Evolutionary conservation across 2,888 invertebrate species (phyloP), one percentile per base, ranked within the genome.

Genomic region (Tanytarsus gracilentus): DNA sequence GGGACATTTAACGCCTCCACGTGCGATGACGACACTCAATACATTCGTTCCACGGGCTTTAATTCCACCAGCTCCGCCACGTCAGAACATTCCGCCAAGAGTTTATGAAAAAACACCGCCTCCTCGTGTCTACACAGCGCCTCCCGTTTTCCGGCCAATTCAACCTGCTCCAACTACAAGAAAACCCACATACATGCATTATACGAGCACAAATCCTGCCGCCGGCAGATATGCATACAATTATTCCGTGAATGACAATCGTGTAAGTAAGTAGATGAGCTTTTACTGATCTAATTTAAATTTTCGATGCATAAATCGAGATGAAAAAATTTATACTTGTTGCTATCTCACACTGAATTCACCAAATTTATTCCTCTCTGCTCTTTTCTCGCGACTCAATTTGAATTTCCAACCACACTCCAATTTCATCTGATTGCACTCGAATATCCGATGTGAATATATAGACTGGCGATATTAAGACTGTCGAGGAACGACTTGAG

Each of bases 381-480:
- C 11, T 36, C 16, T 36, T 36, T 14, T 36, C 16, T 36, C 16
- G 9, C n/a, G 16, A 33, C 14, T 33, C 33, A 4, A n/a, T 33
- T 33, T 44, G 8, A 18, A 7, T 23, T 44, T 21, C 44, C 21
- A 7, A 4, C 2, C 11, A 23, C 23, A 44, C 44, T 18, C 44
- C 44, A 44, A 44, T 23, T 44, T 44, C 44, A 44, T 44, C 18
- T 44, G 9, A 18, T 44, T 44, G 23, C 18, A 14, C 11, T 44
- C 23, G 3, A 33, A 9, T 33, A 33, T 33, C n/a, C 11, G 33
- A 33, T 33, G 66, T 77, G n/a, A 9, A 33, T n/a, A 33, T 77
- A 0, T 66, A 73, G 36, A 78, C 78, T 11, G 78, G 78, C 0
- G 78, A 78, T 69, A 76, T 77, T 65, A 78, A 78, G 65, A 76